Evolutionary conservation across 37 sponge, comb jelly and placozoan genomes (phyloP), one percentile per base, ranked within the genome.

Genomic region (Chondrosia reniformis): DNA sequence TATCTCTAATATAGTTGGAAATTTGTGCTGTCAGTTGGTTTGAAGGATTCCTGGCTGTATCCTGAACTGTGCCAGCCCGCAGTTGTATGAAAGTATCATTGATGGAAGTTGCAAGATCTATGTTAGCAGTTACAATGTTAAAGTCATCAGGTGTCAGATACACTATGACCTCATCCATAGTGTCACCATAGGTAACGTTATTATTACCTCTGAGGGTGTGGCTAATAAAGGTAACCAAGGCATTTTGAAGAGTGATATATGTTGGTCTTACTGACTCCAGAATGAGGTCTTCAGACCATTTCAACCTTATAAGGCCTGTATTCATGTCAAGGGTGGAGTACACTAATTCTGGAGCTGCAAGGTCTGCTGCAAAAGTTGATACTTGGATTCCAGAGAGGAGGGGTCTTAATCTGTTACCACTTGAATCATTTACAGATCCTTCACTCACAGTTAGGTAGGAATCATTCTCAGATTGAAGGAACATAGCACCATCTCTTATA

Each of bases 1-100:
- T 77, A 42, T 95, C 96, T 45, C 27, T 17, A 32, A 67, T 75
- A 27, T 75, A 80, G 36, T 33, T 58, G 0, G 81, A 28, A 25
- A 69, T 39, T 21, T 40, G 72, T 33, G 74, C 87, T 39, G 21
- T 49, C 9, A 46, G 49, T 6, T 33, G 71, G 3, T 33, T n/a
- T 5, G 87, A 86, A 65, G 96, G 96, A 74, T 95, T 92, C 28
- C 84, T 78, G 40, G 93, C 93, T 64, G 80, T 45, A 67, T 95
- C 96, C 41, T 79, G 65, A 49, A 92, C 76, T 12, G 76, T 77
- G 37, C 54, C 80, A 32, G 28, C 27, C n/a, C 21, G 45, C 38
- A 46, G 45, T 13, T 84, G 33, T 42, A 95, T 42, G 83, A 74
- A 95, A 22, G 92, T 95, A 54, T 73, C 62, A n/a, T 71, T 79